Evolutionary conservation across 2,797 vertebrate genomes (phyloP), one percentile per base, ranked within the genome.

Genomic region (Notoglanidium macrostoma): DNA sequence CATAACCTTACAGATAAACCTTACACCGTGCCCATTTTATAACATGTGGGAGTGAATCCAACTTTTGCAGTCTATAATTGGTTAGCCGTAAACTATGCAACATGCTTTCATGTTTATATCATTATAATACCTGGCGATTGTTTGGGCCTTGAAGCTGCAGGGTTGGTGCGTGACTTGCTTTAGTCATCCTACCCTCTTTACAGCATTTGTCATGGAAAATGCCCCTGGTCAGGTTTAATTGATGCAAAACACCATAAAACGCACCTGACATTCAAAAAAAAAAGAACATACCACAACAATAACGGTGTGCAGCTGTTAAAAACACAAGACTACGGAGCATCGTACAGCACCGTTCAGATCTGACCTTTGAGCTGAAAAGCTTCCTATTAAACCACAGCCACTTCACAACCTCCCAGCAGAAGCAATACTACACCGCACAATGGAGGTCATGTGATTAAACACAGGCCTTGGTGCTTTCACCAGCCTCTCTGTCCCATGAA

Each of bases 171-270:
- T 90, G 90, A 89, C 84, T 90, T 67, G 87, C 49, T 77, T 46
- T 65, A 89, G 87, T 87, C 86, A 87, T 88, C 90, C 68, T 89
- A 29, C 26, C 85, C n/a, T 85, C 85, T 87, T 85, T 68, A 74
- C 63, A 51, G 89, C 74, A 78, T 90, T 91, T 92, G 91, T 92
- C 88, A 88, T 91, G 93, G 92, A 94, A 93, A 92, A 87, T 85
- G 91, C 91, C 92, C 89, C 44, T 9, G 83, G 29, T 73, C 32
- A 79, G 70, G 35, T 91, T 92, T 92, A 92, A 93, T 90, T 91
- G 90, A 91, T 88, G 77, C 84, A 87, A 91, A 92, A 91, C 87
- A 79, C 87, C 84, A 88, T 92, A 90, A 93, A 89, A 91, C 88
- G 89, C 92, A 92, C 90, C 90, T 93, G 92, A 93, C 89, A 87